phyloP scores from a whole-genome alignment of 1,140 invertebrate species.

The Muscidifurax raptorellus region DNA sequence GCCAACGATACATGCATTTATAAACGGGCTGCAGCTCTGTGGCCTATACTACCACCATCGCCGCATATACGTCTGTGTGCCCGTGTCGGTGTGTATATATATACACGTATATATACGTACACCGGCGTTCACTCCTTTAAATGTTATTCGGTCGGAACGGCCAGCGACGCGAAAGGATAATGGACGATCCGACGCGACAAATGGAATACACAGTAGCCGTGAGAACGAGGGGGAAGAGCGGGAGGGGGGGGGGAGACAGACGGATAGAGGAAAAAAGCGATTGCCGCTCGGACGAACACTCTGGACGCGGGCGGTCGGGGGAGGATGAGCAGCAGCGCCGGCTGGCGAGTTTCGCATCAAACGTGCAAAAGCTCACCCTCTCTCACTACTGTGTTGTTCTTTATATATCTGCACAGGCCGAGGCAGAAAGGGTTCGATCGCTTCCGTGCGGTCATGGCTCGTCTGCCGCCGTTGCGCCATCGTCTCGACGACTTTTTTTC shows the following conservation, averaged over 20 bases:
- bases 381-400: background rate
- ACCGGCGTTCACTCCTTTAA: conserved; percentile 51
- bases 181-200: conserved; percentile 60
- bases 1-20: conserved; percentile 33
- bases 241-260: conserved; percentile 1
- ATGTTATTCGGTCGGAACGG: conserved; percentile 56
- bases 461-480: background rate
- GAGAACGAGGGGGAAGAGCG: background rate
- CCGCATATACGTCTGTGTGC: background rate
- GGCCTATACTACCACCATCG: background rate
- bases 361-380: conserved; percentile 41
- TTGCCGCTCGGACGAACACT: conserved; percentile 51
- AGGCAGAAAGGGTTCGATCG: conserved; percentile 28
- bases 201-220: conserved; percentile 55
- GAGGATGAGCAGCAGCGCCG: conserved; percentile 11
- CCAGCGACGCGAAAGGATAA: conserved; percentile 60
- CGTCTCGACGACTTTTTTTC: no score
- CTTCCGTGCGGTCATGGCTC: conserved; percentile 34
- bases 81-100: background rate
- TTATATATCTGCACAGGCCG: background rate
- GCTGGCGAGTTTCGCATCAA: conserved; percentile 33
- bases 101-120: background rate
- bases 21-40: conserved; percentile 9
- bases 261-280: conserved; percentile 30
- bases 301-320: background rate